Base-by-base conservation (phyloP, 2,888 invertebrate species). In the Phymatocera aterrima region DNA sequence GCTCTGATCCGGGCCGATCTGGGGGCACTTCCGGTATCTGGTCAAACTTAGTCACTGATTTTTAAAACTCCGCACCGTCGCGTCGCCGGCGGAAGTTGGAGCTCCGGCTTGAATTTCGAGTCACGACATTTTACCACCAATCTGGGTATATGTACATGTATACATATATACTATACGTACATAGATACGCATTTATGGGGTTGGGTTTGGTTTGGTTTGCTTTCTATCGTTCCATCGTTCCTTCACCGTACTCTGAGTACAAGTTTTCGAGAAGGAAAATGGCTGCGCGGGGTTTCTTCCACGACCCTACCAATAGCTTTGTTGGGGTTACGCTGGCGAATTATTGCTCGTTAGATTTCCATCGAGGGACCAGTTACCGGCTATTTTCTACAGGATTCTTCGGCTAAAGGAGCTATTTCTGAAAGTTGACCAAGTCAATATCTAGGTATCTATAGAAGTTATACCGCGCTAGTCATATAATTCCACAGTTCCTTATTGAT, bases 341-440 rank as follows among this genome's bases (percentile, higher is more conserved):
- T 82, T 79, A 81, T 82, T 80, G 82, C 82, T 86, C 82, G 83
- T 85, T 83, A 85, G 79, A 84, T 83, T 83, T 81, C 81, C 81
- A 83, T 82, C 79, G 75, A 80, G 77, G 74, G 75, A 75, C 75
- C 75, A 75, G 75, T 75, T 75, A 75, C 75, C 57, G 75, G 75
- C 75, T 75, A 75, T 75, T 75, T 75, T 75, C 75, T 75, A 57
- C 75, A 75, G 75, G 75, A 75, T 75, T 75, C 75, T 75, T 75
- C 57, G 75, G 75, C 57, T 75, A 75, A 75, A 75, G 72, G 75
- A 57, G 75, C 75, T 40, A 75, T 75, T 75, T 75, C 57, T 75
- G 60, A 75, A 57, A 75, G 75, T 75, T 75, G 75, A 75, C 75
- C 75, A 75, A 75, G 75, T 75, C 75, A 60, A 75, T 75, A 75